phyloP scores from a whole-genome alignment of 1,140 invertebrate genomes.

The Drosophila simulans region DNA sequence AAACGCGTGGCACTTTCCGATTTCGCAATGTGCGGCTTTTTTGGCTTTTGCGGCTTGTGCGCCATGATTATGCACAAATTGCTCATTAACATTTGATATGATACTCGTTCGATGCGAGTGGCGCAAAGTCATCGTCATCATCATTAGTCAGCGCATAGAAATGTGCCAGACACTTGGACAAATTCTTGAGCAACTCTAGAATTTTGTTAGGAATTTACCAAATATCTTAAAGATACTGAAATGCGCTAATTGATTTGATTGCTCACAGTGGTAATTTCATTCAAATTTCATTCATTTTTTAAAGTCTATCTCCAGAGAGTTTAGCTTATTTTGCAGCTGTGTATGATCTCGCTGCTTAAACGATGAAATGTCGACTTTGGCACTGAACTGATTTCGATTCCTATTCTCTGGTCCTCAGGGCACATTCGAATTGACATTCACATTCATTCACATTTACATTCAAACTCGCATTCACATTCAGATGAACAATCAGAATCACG shows the following conservation, averaged over 20 bases:
- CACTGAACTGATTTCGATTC: slow-evolving; percentile 58
- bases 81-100: slow-evolving; percentile 62
- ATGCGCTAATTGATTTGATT: too few relatives aligned
- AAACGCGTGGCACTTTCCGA: slow-evolving; percentile 29
- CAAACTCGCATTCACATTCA: slow-evolving; percentile 28
- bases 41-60: slow-evolving; percentile 46
- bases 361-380: slow-evolving; percentile 60
- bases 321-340: background rate
- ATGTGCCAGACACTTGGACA: background rate
- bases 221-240: background rate
- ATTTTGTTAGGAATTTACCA: background rate
- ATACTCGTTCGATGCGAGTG: slow-evolving; percentile 10
- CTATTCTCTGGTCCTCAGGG: background rate
- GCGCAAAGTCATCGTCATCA: slow-evolving; percentile 29
- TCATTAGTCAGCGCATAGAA: background rate
- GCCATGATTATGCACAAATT: slow-evolving; percentile 65
- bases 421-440: slow-evolving; percentile 11
- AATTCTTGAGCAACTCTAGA: background rate
- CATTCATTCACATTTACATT: background rate
- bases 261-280: too few relatives aligned
- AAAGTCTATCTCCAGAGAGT: too few relatives aligned
- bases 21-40: slow-evolving; percentile 49
- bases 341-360: background rate
- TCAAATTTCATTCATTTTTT: too few relatives aligned
- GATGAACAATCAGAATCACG: background rate